Evolutionary conservation across 2,797 vertebrate species (phyloP).

Genomic region (Cossypha niveicapilla): DNA sequence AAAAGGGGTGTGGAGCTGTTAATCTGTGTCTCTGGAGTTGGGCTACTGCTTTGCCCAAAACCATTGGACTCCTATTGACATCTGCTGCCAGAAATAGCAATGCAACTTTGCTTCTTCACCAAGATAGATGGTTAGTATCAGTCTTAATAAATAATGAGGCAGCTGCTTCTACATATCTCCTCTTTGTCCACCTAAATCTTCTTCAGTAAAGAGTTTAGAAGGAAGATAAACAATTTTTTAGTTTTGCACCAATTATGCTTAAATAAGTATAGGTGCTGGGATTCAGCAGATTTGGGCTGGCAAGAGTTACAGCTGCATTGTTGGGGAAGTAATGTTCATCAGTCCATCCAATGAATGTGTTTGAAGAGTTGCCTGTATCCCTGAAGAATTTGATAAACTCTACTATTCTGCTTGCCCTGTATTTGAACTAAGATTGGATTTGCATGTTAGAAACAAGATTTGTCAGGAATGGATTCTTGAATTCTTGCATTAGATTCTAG

Average conservation of each 20-base stretch:
- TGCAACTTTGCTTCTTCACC: background rate
- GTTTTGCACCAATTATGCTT: background rate
- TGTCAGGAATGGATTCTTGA: background rate
- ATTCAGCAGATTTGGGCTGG: background rate
- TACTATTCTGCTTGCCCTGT: background rate
- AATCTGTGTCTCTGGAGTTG: background rate
- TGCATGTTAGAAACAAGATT: background rate
- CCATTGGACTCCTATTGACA: background rate
- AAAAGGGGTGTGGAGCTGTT: background rate
- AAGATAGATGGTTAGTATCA: background rate
- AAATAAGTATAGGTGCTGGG: background rate
- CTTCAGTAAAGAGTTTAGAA: background rate
- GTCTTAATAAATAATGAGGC: background rate
- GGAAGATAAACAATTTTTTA: background rate
- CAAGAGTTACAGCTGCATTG: background rate
- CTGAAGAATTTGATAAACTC: background rate
- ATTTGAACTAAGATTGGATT: background rate
- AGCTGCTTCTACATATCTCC: background rate
- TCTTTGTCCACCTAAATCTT: background rate
- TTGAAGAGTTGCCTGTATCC: background rate
- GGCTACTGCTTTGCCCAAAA: background rate
- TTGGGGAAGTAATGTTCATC: background rate
- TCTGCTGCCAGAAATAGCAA: background rate
- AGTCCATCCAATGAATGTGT: background rate
- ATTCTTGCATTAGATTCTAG: background rate